phyloP scores from a whole-genome alignment of 2,113 vertebrate genomes.

The Lophotis ruficrista region DNA sequence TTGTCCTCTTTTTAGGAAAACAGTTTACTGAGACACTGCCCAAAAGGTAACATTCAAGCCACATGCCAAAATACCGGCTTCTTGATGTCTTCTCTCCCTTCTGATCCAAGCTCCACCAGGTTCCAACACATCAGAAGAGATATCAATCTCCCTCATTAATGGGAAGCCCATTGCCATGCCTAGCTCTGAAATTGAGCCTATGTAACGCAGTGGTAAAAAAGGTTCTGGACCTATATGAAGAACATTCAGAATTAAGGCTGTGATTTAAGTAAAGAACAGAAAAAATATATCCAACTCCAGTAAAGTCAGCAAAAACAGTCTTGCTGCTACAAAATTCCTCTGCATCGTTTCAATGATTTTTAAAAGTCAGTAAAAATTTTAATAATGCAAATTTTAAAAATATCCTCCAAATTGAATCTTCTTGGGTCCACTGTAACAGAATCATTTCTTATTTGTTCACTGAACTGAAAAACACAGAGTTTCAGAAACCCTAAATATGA shows the following conservation, averaged over 20 bases:
- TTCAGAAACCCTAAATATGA: not conserved
- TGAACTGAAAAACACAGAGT: not conserved
- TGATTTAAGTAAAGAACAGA: not conserved
- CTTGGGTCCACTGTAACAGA: not conserved
- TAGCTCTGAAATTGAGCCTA: not conserved
- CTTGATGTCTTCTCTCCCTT: not conserved
- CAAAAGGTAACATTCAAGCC: not conserved
- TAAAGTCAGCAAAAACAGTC: not conserved
- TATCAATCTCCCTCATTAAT: not conserved
- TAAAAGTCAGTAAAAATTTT: not conserved
- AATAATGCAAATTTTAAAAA: not conserved
- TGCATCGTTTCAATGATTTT: not conserved
- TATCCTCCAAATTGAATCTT: not conserved
- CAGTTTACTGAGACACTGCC: not conserved
- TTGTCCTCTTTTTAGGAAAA: not conserved
- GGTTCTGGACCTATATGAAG: not conserved
- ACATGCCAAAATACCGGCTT: accelerated
- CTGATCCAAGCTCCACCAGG: not conserved
- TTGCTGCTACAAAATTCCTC: not conserved
- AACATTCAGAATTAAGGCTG: not conserved
- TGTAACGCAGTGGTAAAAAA: not conserved
- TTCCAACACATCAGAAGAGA: not conserved
- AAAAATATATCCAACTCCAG: not conserved
- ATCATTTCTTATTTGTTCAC: not conserved
- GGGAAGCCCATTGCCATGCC: not conserved